These are phyloP conservation scores for Vireo altiloquus DNA, from an alignment of 2,113 vertebrate genomes.

Conservation along the genomic window DNA sequence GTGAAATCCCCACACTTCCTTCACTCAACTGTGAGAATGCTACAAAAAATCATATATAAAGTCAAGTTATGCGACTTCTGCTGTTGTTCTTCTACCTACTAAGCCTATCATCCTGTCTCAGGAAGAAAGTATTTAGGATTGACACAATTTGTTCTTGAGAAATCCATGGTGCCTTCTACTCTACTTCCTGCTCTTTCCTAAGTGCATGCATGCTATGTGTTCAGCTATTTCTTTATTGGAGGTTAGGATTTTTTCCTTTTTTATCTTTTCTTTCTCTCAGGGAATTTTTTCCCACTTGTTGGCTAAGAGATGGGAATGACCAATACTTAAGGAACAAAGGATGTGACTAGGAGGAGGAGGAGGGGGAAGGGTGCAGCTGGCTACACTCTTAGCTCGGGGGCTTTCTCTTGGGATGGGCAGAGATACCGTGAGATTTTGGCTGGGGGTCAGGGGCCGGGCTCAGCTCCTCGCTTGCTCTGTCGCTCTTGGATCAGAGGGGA, in stretches of 20 bases:
- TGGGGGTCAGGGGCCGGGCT: not conserved
- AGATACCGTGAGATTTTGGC: not conserved
- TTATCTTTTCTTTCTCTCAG: not conserved
- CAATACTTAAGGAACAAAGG: not conserved
- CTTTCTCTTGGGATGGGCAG: not conserved
- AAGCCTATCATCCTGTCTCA: not conserved
- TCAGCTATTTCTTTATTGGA: not conserved
- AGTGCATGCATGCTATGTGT: not conserved
- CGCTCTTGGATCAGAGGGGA: not conserved
- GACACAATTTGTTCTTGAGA: not conserved
- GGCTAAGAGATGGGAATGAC: not conserved
- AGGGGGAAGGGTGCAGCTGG: not conserved
- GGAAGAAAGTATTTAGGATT: not conserved
- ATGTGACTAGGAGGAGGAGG: not conserved
- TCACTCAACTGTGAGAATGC: not conserved
- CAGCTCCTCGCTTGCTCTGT: not conserved
- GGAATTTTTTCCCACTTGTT: not conserved
- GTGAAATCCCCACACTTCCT: not conserved
- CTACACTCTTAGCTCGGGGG: not conserved
- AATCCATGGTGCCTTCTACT: not conserved
- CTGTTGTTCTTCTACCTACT: not conserved
- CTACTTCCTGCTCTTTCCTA: not conserved
- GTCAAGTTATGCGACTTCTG: not conserved
- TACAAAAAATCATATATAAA: not conserved
- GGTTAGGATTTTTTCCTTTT: not conserved